Percentiles rank a stretch among this genome's conserved stretches.
Evolutionary conservation across 37 sponge, comb jelly and placozoan genomes (phyloP).

Genomic region (Diacarnus erythraeanus): DNA sequence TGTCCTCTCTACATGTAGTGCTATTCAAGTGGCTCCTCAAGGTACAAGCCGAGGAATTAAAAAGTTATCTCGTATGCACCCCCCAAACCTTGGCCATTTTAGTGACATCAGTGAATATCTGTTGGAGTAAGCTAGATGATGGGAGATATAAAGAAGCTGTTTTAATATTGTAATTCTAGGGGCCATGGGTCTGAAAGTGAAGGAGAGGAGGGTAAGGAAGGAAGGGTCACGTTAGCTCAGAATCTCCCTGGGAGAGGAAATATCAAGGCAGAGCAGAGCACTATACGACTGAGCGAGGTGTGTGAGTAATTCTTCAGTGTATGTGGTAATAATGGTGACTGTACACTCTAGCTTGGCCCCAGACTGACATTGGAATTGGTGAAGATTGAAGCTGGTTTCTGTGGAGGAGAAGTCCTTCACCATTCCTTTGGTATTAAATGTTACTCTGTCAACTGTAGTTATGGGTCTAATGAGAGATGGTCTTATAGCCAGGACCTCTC

Average conservation of each 20-base stretch:
- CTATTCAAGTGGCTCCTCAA: constrained; percentile 48
- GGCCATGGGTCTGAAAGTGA: constrained; percentile 86
- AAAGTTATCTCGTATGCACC: constrained; percentile 41
- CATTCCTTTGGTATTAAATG: constrained; percentile 76
- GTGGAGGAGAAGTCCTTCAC: constrained; percentile 80
- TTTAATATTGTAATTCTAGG: constrained; percentile 13
- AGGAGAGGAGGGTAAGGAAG: constrained; percentile 69
- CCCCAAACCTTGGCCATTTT: constrained; percentile 70
- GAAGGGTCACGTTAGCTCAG: constrained; percentile 71
- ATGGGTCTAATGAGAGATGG: not conserved
- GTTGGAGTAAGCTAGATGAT: constrained; percentile 30
- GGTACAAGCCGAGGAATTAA: constrained; percentile 74
- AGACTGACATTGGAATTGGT: constrained; percentile 76
- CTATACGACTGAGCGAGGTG: constrained; percentile 78
- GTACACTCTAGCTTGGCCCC: constrained; percentile 73
- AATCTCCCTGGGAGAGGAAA: constrained; percentile 79
- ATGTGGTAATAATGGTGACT: constrained; percentile 7
- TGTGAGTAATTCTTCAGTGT: not conserved
- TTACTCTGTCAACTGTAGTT: too few relatives aligned
- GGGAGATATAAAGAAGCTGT: not conserved
- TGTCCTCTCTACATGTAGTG: constrained; percentile 26
- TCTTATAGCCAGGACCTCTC: too few relatives aligned
- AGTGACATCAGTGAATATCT: constrained; percentile 84
- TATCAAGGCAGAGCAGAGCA: constrained; percentile 59
- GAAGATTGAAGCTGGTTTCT: constrained; percentile 79